Conservation (phyloP, 92 coral and sea anemone species). For the Porites divaricata region DNA sequence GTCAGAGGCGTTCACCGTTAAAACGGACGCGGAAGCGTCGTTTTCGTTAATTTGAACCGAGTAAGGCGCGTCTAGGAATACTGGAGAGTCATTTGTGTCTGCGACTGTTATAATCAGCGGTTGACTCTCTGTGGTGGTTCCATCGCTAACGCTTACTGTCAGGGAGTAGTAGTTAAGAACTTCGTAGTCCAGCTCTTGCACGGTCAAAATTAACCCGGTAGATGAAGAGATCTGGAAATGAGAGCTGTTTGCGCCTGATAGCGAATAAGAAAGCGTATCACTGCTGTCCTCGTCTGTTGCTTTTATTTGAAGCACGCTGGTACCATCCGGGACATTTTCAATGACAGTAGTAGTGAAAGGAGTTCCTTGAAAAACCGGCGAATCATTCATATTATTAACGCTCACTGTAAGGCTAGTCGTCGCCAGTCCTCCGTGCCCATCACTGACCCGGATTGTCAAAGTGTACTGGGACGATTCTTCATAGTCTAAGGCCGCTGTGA, state of each 20-base stretch:
- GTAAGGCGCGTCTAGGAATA: conserved; percentile 53
- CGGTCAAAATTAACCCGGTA: conserved; percentile 61
- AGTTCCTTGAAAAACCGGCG: conserved; percentile 60
- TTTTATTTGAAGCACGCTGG: conserved; percentile 52
- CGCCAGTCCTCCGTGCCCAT: conserved; percentile 66
- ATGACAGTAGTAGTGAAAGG: conserved; percentile 51
- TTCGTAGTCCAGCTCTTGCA: conserved; percentile 58
- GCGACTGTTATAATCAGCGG: conserved; percentile 62
- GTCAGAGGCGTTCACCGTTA: conserved; percentile 67
- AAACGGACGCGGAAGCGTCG: conserved; percentile 43
- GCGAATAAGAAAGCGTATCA: conserved; percentile 46
- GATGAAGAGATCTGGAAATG: conserved; percentile 64
- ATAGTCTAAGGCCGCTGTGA: conserved; percentile 66
- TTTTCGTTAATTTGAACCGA: conserved; percentile 46
- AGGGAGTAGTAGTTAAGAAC: conserved; percentile 50
- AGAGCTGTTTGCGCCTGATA: conserved; percentile 68
- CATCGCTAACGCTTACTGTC: conserved; percentile 52
- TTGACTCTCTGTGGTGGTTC: conserved; percentile 42
- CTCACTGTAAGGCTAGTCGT: conserved; percentile 62
- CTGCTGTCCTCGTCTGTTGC: conserved; percentile 65
- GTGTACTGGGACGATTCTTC: conserved; percentile 54
- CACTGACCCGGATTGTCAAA: conserved; percentile 67
- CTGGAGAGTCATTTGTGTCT: conserved; percentile 65
- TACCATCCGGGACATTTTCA: conserved; percentile 61
- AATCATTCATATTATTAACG: conserved; percentile 57